Conservation (phyloP, 2,113 vertebrate genomes). For the Gadus macrocephalus region DNA sequence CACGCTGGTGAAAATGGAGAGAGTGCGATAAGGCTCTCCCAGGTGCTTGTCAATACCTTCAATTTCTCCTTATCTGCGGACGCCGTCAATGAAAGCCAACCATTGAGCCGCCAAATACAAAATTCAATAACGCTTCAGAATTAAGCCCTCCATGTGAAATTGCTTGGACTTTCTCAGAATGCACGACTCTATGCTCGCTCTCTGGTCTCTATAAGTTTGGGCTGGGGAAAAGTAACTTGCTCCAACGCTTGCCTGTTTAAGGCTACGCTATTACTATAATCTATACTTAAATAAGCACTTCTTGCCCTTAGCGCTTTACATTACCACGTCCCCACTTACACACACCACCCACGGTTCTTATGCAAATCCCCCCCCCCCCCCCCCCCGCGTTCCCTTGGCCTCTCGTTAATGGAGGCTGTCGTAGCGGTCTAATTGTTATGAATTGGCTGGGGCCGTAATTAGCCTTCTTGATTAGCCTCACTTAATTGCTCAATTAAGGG, state of each 20-base stretch:
- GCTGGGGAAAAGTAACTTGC: too few species aligned
- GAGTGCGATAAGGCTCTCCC: constrained; percentile 51
- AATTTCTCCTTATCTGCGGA: constrained; percentile 67
- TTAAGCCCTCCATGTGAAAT: constrained; percentile 52
- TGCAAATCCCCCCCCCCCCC: constrained; percentile 47
- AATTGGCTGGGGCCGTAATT: constrained; percentile 80
- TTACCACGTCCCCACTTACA: neutral
- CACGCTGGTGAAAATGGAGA: constrained; percentile 42
- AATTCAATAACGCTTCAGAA: constrained; percentile 68
- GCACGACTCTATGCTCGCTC: constrained; percentile 6
- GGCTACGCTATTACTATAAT: too few species aligned
- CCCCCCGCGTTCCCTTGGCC: constrained; percentile 50
- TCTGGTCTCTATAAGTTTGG: neutral
- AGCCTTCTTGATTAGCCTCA: constrained; percentile 81
- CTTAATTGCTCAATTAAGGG: constrained; percentile 83
- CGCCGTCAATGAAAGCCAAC: constrained; percentile 66
- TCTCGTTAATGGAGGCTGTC: constrained; percentile 75
- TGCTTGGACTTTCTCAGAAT: constrained; percentile 34
- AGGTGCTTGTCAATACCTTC: constrained; percentile 63
- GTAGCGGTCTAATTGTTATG: constrained; percentile 78
- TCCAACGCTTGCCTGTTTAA: too few species aligned
- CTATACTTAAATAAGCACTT: constrained; percentile 20
- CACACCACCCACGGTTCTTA: constrained; percentile 30
- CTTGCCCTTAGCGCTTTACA: constrained; percentile 1
- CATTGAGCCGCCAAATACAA: constrained; percentile 57